Conservation (phyloP, 2,888 invertebrate species). For the Venusia cambrica region DNA sequence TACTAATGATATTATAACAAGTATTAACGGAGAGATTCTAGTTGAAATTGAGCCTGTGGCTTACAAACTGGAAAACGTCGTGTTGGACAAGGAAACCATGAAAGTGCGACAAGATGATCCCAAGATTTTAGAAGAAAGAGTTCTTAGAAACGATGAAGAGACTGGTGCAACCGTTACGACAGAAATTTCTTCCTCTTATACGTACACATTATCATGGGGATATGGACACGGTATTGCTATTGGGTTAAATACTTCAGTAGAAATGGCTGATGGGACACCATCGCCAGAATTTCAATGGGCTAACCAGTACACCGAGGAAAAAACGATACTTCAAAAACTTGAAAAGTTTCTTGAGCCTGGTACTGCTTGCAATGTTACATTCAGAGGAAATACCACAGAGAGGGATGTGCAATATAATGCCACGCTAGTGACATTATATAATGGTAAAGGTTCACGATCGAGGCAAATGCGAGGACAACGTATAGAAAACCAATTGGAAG, state of each 20-base stretch:
- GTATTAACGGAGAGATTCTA: slow-evolving; percentile 87
- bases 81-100: slow-evolving; percentile 77
- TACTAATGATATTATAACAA: slow-evolving; percentile 70
- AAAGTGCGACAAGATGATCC: slow-evolving; percentile 71
- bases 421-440: slow-evolving; percentile 85
- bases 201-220: slow-evolving; percentile 89
- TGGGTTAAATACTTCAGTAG: slow-evolving; percentile 84
- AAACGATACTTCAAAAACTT: slow-evolving; percentile 80
- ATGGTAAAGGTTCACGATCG: slow-evolving; percentile 80
- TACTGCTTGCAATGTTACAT: slow-evolving; percentile 90
- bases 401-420: slow-evolving; percentile 88
- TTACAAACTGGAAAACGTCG: slow-evolving; percentile 87
- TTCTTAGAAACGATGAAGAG: slow-evolving; percentile 77
- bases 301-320: slow-evolving; percentile 74
- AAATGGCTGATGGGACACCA: slow-evolving; percentile 78
- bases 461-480: slow-evolving; percentile 83
- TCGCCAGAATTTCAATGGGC: slow-evolving; percentile 87
- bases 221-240: slow-evolving; percentile 87
- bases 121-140: slow-evolving; percentile 75
- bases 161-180: slow-evolving; percentile 84
- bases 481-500: slow-evolving; percentile 85
- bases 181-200: slow-evolving; percentile 86
- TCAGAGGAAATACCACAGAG: slow-evolving; percentile 86
- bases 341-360: slow-evolving; percentile 87
- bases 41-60: slow-evolving; percentile 89